Evolutionary conservation across 2,113 vertebrate genomes (phyloP).

Genomic region (Stomatorhinus ivindoensis): DNA sequence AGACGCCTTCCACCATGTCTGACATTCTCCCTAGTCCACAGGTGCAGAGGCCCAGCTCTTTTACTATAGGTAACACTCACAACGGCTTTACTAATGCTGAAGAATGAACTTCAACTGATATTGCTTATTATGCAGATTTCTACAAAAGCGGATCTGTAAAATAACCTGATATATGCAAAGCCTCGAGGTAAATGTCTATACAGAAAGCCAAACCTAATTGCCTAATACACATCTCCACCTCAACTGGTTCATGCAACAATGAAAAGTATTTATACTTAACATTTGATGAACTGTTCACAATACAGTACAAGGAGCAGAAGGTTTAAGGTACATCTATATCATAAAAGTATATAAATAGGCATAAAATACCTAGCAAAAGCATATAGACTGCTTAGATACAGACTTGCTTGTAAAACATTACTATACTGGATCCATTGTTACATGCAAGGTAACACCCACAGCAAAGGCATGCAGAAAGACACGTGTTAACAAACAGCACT

Average conservation of each 20-base stretch:
- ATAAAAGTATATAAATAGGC: background rate
- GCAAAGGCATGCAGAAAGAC: background rate
- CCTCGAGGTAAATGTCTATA: background rate
- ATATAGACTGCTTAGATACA: background rate
- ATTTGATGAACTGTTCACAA: background rate
- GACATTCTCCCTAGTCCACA: background rate
- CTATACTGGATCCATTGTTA: background rate
- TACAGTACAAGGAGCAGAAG: background rate
- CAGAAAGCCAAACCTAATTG: background rate
- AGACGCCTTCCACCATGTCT: background rate
- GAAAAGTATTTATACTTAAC: background rate
- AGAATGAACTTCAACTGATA: background rate
- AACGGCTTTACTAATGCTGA: background rate
- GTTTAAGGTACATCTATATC: background rate
- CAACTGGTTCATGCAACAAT: background rate
- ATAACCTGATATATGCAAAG: background rate
- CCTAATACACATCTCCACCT: background rate
- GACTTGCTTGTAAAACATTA: background rate
- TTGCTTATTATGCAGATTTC: background rate
- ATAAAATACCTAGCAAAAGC: background rate
- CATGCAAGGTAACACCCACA: background rate
- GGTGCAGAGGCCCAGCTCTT: background rate
- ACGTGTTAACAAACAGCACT: background rate
- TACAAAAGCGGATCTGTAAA: background rate
- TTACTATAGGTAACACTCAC: background rate